Evolutionary conservation across 2,797 vertebrate species (phyloP).

Genomic region (Bovichtus variegatus): DNA sequence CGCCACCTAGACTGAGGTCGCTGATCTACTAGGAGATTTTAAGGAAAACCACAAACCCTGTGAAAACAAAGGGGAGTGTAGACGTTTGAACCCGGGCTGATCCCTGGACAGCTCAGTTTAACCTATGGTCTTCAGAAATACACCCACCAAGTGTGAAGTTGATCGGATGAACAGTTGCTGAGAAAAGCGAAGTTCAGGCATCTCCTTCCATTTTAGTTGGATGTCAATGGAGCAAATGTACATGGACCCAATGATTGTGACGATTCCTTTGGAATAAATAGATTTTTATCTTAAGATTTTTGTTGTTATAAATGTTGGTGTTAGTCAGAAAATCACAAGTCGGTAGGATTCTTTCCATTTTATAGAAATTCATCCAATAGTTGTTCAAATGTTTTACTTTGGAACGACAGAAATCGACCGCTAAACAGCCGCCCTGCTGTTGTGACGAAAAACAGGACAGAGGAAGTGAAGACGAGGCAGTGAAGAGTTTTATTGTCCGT

Average conservation of each 20-base stretch:
- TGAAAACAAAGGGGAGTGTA: no score
- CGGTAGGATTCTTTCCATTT: background rate
- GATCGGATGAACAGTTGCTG: no score
- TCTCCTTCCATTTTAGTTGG: no score
- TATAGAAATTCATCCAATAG: background rate
- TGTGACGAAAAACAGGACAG: conserved; percentile 1
- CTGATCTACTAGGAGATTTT: no score
- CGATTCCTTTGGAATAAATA: background rate
- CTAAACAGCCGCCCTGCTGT: background rate
- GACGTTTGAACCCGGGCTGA: no score
- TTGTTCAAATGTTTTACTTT: background rate
- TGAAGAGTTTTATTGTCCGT: conserved; percentile 31
- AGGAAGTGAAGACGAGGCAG: conserved; percentile 13
- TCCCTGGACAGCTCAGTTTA: no score
- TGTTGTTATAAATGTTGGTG: background rate
- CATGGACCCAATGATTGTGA: background rate
- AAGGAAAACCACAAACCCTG: no score
- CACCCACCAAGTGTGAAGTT: no score
- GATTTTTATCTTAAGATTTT: background rate
- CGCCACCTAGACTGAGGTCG: no score
- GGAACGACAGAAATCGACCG: background rate
- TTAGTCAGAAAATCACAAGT: background rate
- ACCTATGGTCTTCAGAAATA: no score
- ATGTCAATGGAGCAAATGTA: no score
- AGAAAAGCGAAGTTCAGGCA: no score